Conservation (phyloP, 64 coral and sea anemone genomes). For the Pocillopora damicornis region DNA sequence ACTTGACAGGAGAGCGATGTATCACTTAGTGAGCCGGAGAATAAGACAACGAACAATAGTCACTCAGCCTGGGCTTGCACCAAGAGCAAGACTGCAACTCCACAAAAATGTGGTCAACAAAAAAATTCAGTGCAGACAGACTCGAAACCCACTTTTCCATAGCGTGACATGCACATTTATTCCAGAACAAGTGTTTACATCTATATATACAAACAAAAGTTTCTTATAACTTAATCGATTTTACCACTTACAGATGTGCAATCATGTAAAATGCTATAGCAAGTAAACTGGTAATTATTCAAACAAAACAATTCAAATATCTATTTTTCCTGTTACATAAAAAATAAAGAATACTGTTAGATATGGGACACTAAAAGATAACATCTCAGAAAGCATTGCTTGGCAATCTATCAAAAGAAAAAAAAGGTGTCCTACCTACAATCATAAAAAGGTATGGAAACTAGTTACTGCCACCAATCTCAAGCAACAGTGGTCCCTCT, state of each 20-base stretch:
- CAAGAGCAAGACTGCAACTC: too few relatives aligned
- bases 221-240: background rate
- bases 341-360: background rate
- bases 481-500: too few relatives aligned
- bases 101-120: too few relatives aligned
- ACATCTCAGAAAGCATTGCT: background rate
- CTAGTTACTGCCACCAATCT: too few relatives aligned
- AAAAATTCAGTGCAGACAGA: too few relatives aligned
- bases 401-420: background rate
- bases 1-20: too few relatives aligned
- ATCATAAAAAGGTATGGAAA: too few relatives aligned
- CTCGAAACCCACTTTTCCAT: background rate
- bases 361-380: background rate
- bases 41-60: too few relatives aligned
- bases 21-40: too few relatives aligned
- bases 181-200: background rate
- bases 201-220: slow-evolving; percentile 29
- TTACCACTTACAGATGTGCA: background rate
- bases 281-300: background rate
- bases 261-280: background rate
- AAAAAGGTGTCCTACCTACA: too few relatives aligned
- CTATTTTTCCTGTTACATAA: background rate
- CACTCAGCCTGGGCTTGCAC: too few relatives aligned
- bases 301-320: too few relatives aligned
- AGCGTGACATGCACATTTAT: background rate